A percentile compares a stretch with the other conserved stretches of the same genome.
phyloP scores from a whole-genome alignment of 1,140 invertebrate species.

The Diuraphis noxia region DNA sequence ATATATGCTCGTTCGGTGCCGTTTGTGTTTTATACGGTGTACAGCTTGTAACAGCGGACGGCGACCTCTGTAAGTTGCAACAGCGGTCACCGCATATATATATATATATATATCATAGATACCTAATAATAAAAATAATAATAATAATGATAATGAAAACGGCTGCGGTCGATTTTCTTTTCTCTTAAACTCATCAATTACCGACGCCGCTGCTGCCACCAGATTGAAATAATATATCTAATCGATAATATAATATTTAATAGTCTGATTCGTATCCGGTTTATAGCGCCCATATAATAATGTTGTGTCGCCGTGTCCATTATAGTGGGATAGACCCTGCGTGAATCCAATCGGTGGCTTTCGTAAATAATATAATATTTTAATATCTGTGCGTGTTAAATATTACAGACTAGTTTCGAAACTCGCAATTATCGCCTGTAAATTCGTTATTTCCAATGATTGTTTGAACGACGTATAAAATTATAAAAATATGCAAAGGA shows the following conservation, averaged over 20 bases:
- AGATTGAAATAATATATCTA: background rate
- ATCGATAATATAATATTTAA: background rate
- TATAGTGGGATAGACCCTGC: background rate
- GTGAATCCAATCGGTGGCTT: background rate
- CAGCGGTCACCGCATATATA: background rate
- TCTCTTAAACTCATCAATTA: slow-evolving; percentile 24
- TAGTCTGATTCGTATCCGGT: background rate
- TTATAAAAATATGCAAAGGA: too few species aligned
- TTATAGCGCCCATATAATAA: background rate
- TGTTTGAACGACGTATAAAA: too few species aligned
- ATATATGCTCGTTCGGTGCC: background rate
- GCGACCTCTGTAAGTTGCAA: background rate
- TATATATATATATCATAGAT: too few species aligned
- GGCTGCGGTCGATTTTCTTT: slow-evolving; percentile 13
- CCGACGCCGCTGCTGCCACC: background rate
- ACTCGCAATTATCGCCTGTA: background rate
- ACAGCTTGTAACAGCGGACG: background rate
- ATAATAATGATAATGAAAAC: slow-evolving; percentile 29
- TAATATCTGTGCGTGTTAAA: background rate
- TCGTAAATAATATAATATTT: too few species aligned
- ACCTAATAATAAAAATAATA: background rate
- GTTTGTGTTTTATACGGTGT: background rate
- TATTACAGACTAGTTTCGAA: background rate
- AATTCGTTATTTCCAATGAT: background rate
- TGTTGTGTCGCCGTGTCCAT: background rate